phyloP scores from a whole-genome alignment of 2,888 invertebrate genomes.

The Cartodere bifasciata region DNA sequence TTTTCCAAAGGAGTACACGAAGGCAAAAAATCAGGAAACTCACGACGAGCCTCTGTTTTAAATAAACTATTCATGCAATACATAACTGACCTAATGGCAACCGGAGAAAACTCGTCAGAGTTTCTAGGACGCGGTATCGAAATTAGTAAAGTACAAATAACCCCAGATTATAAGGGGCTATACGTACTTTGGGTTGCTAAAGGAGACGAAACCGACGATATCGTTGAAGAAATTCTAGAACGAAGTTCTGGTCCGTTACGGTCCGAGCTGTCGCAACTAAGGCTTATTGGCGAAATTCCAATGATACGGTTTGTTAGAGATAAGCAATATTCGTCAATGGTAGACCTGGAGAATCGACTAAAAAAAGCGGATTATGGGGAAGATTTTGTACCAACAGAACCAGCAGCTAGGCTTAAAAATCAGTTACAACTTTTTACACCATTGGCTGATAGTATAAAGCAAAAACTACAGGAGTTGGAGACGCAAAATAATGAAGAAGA shows the following conservation, averaged over 20 bases:
- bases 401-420: slow-evolving; percentile 23
- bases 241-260: slow-evolving; percentile 46
- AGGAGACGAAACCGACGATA: slow-evolving; percentile 37
- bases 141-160: slow-evolving; percentile 57
- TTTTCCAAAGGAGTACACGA: slow-evolving; percentile 33
- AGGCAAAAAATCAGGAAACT: slow-evolving; percentile 41
- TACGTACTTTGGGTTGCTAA: slow-evolving; percentile 63
- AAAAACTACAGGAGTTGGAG: slow-evolving; percentile 1
- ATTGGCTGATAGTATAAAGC: slow-evolving; percentile 39
- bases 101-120: slow-evolving; percentile 48
- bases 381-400: slow-evolving; percentile 43
- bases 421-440: slow-evolving; percentile 36
- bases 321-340: slow-evolving; percentile 25
- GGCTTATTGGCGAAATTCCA: slow-evolving; percentile 65
- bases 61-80: slow-evolving; percentile 74
- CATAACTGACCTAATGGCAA: slow-evolving; percentile 66
- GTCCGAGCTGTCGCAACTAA: slow-evolving; percentile 59
- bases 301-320: slow-evolving; percentile 60
- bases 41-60: slow-evolving; percentile 50
- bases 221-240: slow-evolving; percentile 42
- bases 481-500: slow-evolving; percentile 8
- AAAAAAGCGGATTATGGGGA: slow-evolving; percentile 53
- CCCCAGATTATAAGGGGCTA: slow-evolving; percentile 50
- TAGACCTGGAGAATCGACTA: slow-evolving; percentile 49
- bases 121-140: slow-evolving; percentile 57